These are phyloP conservation scores for Hymenopus coronatus DNA, from an alignment of 2,888 invertebrate species.

Conservation along the genomic window DNA sequence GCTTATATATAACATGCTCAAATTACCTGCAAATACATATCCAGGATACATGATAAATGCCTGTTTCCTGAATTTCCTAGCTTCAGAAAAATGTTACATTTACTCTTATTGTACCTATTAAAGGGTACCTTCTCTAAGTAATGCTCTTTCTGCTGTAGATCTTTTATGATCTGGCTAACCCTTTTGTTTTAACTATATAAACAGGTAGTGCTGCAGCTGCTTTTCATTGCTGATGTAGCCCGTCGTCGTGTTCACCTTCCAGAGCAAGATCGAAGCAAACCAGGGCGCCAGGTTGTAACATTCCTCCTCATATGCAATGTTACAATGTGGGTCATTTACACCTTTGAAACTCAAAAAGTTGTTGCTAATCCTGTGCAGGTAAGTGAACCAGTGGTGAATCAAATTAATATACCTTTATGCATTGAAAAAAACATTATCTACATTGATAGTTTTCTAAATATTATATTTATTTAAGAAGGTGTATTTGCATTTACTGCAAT, in stretches of 20 bases:
- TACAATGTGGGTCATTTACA: slow-evolving; percentile 95
- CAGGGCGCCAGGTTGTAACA: slow-evolving; percentile 92
- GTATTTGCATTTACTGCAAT: too few species aligned
- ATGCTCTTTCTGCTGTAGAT: too few species aligned
- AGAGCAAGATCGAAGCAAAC: slow-evolving; percentile 91
- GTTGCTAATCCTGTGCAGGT: slow-evolving; percentile 80
- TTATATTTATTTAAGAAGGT: too few species aligned
- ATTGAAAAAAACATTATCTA: neutral
- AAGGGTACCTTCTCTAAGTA: too few species aligned
- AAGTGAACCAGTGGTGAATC: slow-evolving; percentile 41
- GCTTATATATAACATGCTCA: too few species aligned
- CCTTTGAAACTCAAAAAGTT: slow-evolving; percentile 92
- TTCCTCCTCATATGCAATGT: slow-evolving; percentile 93
- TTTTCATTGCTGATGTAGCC: slow-evolving; percentile 91
- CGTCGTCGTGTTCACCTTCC: slow-evolving; percentile 87
- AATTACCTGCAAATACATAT: too few species aligned
- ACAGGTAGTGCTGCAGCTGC: slow-evolving; percentile 84
- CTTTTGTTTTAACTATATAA: too few species aligned
- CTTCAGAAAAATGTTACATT: too few species aligned
- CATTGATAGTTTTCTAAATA: neutral
- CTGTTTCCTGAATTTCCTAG: too few species aligned
- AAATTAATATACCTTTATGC: neutral
- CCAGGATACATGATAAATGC: too few species aligned
- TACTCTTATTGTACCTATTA: too few species aligned
- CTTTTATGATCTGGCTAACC: too few species aligned